Evolutionary conservation across 2,797 vertebrate species (phyloP).

Genomic region (Gambelia wislizenii): DNA sequence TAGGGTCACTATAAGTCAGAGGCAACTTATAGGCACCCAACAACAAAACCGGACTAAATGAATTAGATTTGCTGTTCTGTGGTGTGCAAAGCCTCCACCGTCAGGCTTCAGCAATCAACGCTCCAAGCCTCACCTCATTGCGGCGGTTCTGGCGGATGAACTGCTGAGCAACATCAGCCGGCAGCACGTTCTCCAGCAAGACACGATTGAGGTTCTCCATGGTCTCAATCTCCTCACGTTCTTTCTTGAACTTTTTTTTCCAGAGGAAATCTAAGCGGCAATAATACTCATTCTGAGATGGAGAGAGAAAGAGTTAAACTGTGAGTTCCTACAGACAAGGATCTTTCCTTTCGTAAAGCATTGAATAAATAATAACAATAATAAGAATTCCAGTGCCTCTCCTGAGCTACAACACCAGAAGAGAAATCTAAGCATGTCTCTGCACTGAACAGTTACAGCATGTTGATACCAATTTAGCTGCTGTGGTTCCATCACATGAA

Average conservation of each 20-base stretch:
- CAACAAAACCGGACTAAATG: background rate
- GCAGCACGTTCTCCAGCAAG: slow-evolving; percentile 90
- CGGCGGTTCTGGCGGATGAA: slow-evolving; percentile 87
- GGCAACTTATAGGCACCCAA: too few relatives aligned
- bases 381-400: too few relatives aligned
- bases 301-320: background rate
- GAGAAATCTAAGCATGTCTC: too few relatives aligned
- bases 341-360: background rate
- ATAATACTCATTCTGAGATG: slow-evolving; percentile 86
- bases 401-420: too few relatives aligned
- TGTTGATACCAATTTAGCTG: too few relatives aligned
- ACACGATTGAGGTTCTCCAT: slow-evolving; percentile 90
- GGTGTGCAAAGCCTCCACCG: background rate
- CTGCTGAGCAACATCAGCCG: slow-evolving; percentile 85
- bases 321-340: background rate
- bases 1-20: too few relatives aligned
- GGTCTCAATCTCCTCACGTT: slow-evolving; percentile 88
- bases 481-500: too few relatives aligned
- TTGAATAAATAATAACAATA: background rate
- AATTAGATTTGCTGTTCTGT: background rate
- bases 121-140: slow-evolving; percentile 82
- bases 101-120: too few relatives aligned
- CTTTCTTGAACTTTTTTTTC: slow-evolving; percentile 85
- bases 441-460: too few relatives aligned
- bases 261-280: slow-evolving; percentile 90